These are phyloP conservation scores for Cheilosia vulpina DNA, from an alignment of 2,888 invertebrate genomes.

Conservation along the genomic window DNA sequence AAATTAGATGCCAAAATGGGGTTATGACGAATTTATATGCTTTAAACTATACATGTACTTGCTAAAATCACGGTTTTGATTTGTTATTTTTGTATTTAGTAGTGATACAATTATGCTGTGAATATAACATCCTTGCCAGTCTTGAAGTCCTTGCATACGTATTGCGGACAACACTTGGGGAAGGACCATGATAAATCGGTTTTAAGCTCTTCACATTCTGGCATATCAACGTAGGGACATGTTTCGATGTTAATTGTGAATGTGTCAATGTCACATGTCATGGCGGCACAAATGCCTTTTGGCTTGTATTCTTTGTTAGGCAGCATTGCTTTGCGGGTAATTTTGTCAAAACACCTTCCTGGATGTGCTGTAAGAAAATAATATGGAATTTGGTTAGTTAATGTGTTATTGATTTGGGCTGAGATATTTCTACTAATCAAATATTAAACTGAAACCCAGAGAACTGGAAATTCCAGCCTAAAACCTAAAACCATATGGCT, in stretches of 20 bases:
- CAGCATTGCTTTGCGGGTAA: constrained; percentile 81
- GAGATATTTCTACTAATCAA: constrained; percentile 18
- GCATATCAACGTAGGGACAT: constrained; percentile 82
- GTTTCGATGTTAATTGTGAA: constrained; percentile 82
- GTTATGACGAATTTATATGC: constrained; percentile 36
- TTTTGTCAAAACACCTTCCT: constrained; percentile 82
- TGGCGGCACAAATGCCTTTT: constrained; percentile 82
- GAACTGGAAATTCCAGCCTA: constrained; percentile 56
- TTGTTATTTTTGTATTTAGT: constrained; percentile 18
- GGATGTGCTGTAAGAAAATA: constrained; percentile 79
- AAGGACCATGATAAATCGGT: constrained; percentile 81
- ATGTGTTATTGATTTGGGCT: constrained; percentile 32
- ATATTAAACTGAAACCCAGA: constrained; percentile 14
- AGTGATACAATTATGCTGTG: constrained; percentile 77
- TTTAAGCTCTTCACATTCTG: constrained; percentile 82
- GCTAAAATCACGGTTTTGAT: constrained; percentile 62
- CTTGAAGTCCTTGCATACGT: constrained; percentile 82
- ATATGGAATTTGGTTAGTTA: constrained; percentile 34
- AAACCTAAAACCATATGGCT: constrained; percentile 42
- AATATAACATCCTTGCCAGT: constrained; percentile 82
- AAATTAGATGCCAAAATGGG: constrained; percentile 34
- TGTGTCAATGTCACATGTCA: constrained; percentile 81
- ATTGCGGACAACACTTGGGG: constrained; percentile 83
- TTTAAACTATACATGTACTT: constrained; percentile 19
- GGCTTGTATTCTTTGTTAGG: constrained; percentile 83